phyloP scores from a whole-genome alignment of 2,797 vertebrate species.

The Myripristis murdjan region DNA sequence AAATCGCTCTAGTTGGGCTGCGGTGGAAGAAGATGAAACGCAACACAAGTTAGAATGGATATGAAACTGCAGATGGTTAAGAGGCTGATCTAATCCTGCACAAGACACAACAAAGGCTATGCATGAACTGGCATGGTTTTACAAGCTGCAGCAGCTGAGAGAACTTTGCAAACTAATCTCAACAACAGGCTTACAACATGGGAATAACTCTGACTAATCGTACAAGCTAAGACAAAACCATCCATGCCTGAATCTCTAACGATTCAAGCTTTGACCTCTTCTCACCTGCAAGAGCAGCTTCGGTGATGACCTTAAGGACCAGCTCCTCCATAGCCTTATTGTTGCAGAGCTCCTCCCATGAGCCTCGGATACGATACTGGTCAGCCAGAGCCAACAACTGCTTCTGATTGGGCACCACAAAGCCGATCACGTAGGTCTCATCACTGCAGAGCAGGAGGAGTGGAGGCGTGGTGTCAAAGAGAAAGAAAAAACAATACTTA shows the following conservation, averaged over 20 bases:
- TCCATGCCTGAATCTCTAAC: neutral
- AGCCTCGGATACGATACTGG: constrained; percentile 87
- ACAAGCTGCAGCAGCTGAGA: neutral
- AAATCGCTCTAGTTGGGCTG: constrained; percentile 94
- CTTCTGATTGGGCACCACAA: constrained; percentile 98
- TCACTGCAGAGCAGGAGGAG: constrained; percentile 82
- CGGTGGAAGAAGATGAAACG: neutral
- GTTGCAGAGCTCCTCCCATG: constrained; percentile 92
- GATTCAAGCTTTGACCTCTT: neutral
- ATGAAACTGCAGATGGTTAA: neutral
- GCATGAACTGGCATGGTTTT: neutral
- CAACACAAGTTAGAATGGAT: neutral
- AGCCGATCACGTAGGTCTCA: constrained; percentile 95
- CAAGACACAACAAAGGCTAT: too few relatives aligned
- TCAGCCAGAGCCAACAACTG: constrained; percentile 89
- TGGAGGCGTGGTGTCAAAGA: constrained; percentile 1
- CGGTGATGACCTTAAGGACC: constrained; percentile 91
- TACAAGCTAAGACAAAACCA: too few relatives aligned
- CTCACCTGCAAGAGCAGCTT: constrained; percentile 90
- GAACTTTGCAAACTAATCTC: too few relatives aligned
- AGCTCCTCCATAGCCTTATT: constrained; percentile 91
- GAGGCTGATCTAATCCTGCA: too few relatives aligned
- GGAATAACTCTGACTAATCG: neutral
- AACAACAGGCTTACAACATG: neutral
- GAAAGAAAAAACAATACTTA: constrained; percentile 6